Evolutionary conservation across 92 coral and sea anemone species (phyloP), one percentile per base, ranked within the genome.

Genomic region (Epizoanthus scotinus): DNA sequence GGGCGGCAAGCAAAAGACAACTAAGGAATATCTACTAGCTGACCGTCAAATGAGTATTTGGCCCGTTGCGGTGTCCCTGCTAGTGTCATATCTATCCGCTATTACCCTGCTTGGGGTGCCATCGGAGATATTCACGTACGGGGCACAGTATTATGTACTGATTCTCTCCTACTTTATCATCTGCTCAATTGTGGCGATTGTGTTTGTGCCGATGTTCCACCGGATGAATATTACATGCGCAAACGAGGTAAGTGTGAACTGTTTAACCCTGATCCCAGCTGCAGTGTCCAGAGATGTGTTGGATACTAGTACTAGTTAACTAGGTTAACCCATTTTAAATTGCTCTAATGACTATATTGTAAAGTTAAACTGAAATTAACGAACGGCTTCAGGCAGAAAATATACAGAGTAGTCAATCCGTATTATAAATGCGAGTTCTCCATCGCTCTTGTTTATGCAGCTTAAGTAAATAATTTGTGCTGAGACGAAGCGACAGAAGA

Each of bases 101-200:
- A 94, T 94, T 59, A 86, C 98, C 0, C 88, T 94, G 8, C 97
- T 94, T 19, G 98, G 98, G 5, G 94, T 94, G 5, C 98, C 98
- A 65, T 90, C 94, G 5, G 98, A 94, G 91, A 87, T 94, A 36
- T 94, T 92, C 93, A 94, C 98, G 8, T 94, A 89, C 78, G 98
- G 98, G 0, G 92, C 91, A 0, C 94, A 88, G 67, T 94, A 92
- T 73, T 86, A 90, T 20, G 97, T 92, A 0, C 73, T 92, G 40
- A 91, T 88, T 72, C 12, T 92, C 5, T 92, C 97, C 3, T 54
- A 74, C 26, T 84, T 91, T 64, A 83, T 93, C 65, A 90, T 93
- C 63, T 91, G 94, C 70, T 91, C 77, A 2, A 64, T 77, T 0
- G 92, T 91, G 4, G 92, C 92, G 27, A 73, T 91, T 2, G 77